Conservation (phyloP, 2,113 vertebrate genomes). For the Tamias sibiricus region DNA sequence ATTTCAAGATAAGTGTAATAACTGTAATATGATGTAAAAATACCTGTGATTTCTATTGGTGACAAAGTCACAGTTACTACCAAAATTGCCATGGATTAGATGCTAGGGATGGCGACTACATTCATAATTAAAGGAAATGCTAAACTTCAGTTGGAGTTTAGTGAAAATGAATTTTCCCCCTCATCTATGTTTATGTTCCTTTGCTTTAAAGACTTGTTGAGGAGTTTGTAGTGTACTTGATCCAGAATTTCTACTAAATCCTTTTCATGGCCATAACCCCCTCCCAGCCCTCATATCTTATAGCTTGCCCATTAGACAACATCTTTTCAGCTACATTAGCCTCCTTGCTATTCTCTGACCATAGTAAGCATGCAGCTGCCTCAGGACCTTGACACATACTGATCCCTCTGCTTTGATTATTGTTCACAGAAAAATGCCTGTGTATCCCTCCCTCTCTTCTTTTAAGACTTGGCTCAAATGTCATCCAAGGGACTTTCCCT, state of each 20-base stretch:
- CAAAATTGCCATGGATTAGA: neutral
- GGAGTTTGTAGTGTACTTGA: neutral
- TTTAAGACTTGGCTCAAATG: neutral
- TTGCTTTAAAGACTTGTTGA: neutral
- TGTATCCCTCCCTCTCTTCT: neutral
- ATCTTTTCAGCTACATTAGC: neutral
- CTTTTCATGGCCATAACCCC: neutral
- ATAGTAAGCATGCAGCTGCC: neutral
- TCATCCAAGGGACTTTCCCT: neutral
- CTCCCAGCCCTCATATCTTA: neutral
- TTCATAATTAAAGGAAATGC: conserved; percentile 35
- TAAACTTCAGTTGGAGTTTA: conserved; percentile 8
- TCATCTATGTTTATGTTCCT: neutral
- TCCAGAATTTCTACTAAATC: neutral
- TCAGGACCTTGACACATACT: neutral
- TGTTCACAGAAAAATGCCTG: neutral
- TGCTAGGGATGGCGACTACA: neutral
- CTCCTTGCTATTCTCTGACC: neutral
- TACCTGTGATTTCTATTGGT: conserved; percentile 55
- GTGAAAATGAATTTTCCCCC: neutral
- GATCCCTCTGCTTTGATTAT: neutral
- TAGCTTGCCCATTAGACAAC: neutral
- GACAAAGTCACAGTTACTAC: conserved; percentile 55
- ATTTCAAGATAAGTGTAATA: conserved; percentile 77
- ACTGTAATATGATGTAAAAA: conserved; percentile 61